Percentiles rank a stretch among this genome's conserved stretches.
Conservation (phyloP, 2,888 invertebrate species). For the Hipparchia sbordonii region DNA sequence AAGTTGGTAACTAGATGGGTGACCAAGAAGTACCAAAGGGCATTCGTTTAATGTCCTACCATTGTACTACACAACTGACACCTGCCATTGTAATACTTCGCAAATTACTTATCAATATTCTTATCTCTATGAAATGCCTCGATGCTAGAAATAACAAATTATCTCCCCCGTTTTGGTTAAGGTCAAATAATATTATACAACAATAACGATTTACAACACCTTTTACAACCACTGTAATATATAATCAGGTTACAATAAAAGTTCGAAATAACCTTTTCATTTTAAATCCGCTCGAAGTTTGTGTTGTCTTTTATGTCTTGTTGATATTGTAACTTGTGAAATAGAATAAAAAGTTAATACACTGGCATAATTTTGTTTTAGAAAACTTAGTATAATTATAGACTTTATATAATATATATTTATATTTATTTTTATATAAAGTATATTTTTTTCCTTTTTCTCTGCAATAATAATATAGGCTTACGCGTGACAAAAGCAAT, state of each 20-base stretch:
- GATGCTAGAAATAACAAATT: neutral
- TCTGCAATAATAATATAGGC: no score
- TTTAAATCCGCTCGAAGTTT: neutral
- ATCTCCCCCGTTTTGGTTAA: neutral
- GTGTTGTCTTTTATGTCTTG: neutral
- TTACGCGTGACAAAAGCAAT: no score
- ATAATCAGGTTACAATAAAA: conserved; percentile 10
- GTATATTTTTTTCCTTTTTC: no score
- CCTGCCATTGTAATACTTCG: no score
- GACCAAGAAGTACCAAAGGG: no score
- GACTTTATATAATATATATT: no score
- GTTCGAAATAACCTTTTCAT: conserved; percentile 2
- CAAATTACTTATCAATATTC: no score
- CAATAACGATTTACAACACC: conserved; percentile 1
- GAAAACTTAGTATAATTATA: neutral
- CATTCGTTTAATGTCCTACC: no score
- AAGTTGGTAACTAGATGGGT: no score
- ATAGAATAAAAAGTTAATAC: neutral
- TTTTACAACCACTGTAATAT: neutral
- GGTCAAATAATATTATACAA: conserved; percentile 19
- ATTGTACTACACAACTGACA: no score
- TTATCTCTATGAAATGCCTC: neutral
- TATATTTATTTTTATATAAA: no score
- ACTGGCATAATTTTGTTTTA: neutral
- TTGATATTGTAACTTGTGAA: neutral